Evolutionary conservation across 1,140 invertebrate species (phyloP), one percentile per base, ranked within the genome.

Genomic region (Atopsyche davidsoni): DNA sequence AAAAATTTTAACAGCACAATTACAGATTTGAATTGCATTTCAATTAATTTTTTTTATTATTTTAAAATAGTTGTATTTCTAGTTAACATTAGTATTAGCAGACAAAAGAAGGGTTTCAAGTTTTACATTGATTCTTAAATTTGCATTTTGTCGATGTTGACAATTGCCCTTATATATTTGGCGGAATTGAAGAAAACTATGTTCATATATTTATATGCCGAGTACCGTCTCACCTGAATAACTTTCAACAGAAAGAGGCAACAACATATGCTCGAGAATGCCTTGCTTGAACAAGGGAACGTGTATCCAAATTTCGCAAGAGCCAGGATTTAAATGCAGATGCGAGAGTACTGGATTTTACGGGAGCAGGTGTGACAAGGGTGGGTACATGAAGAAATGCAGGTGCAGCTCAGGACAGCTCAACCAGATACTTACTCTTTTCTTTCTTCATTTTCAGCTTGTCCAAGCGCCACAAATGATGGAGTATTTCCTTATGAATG

Each of bases 281-380:
- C 83, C 81, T 6, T 86, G 84, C 59, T 24, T 76, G 40, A 73
- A 85, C 55, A 68, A 70, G 19, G 84, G 84, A 1, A 76, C 73
- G 0, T 87, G 84, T 60, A 79, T 79, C 34, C 84, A 87, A 69
- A 81, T 82, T 18, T 75, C 76, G 1, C 75, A 77, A 47, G 70
- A 76, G 9, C 82, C 81, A 4, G 79, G 81, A 23, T 87, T 75
- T 61, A 77, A 79, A 63, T 87, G 84, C 62, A 69, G 78, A 55
- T 87, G 85, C 63, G 80, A 83, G 61, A 82, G 83, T 45, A 86
- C 83, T 32, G 83, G 83, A 38, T 86, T 72, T 62, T 83, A 80
- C 62, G 85, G 85, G 16, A 66, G 68, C 42, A 70, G 78, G 55
- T 87, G 84, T 64, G 77, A 83, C 59, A 76, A 70, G 73, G 69